These are phyloP conservation scores for Calidris pygmaea DNA, from an alignment of 2,113 vertebrate genomes.

Conservation along the genomic window DNA sequence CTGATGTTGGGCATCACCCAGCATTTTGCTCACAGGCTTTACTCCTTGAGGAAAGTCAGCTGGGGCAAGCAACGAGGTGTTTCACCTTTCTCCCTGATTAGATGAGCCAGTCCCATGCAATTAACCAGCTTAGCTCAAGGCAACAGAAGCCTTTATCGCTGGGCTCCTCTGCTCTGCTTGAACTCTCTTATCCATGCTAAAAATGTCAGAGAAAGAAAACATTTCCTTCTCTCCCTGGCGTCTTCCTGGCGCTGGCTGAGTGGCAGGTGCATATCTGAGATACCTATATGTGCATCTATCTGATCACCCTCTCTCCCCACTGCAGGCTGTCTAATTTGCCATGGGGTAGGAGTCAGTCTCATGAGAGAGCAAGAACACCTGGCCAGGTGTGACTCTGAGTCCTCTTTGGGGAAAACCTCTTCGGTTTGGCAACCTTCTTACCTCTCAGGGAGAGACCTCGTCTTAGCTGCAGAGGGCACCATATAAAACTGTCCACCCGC, in stretches of 20 bases:
- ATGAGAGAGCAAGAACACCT: neutral
- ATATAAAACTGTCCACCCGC: neutral
- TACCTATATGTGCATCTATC: slow-evolving; percentile 30
- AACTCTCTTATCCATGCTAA: slow-evolving; percentile 28
- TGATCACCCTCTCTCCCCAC: slow-evolving; percentile 18
- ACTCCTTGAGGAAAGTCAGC: neutral
- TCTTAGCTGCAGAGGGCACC: neutral
- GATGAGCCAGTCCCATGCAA: slow-evolving; percentile 17
- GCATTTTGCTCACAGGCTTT: neutral
- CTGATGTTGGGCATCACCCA: neutral
- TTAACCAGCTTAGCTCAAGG: slow-evolving; percentile 56
- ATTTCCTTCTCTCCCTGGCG: neutral
- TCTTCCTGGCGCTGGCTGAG: slow-evolving; percentile 39
- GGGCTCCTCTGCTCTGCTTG: slow-evolving; percentile 25
- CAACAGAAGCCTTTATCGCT: slow-evolving; percentile 18
- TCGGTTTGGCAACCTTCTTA: neutral
- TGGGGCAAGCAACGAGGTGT: neutral
- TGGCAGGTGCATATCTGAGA: slow-evolving; percentile 59
- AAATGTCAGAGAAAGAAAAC: slow-evolving; percentile 39
- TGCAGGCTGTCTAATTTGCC: neutral
- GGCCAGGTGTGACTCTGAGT: neutral
- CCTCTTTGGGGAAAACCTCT: neutral
- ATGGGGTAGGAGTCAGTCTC: neutral
- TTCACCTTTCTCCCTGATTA: slow-evolving; percentile 50
- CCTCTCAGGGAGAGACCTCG: neutral